A percentile compares a stretch with the other conserved stretches of the same genome.
Conservation (phyloP, 37 sponge, comb jelly and placozoan species). For the Eunapius fragilis region DNA sequence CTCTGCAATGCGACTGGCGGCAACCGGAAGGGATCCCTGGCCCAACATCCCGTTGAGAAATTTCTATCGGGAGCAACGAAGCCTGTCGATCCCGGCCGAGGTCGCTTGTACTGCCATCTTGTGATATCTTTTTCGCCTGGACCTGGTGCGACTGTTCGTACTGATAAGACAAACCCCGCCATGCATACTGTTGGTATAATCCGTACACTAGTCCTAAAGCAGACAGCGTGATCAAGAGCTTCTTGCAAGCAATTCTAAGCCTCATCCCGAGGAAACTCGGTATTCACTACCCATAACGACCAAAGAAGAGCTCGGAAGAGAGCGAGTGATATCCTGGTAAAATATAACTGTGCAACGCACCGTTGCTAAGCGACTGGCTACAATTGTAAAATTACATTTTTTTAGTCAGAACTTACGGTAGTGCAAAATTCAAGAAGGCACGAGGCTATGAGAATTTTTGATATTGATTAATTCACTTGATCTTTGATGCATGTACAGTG, state of each 20-base stretch:
- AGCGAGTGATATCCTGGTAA: neutral
- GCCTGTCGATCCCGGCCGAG: neutral
- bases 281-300: neutral
- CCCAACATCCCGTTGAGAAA: neutral
- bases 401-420: too few relatives aligned
- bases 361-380: too few relatives aligned
- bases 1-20: neutral
- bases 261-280: neutral
- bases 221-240: neutral
- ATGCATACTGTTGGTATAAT: neutral
- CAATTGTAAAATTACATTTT: too few relatives aligned
- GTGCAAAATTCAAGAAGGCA: too few relatives aligned
- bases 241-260: neutral
- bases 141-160: neutral
- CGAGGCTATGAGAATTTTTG: too few relatives aligned
- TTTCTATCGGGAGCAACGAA: neutral
- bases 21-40: neutral
- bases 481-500: too few relatives aligned
- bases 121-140: neutral
- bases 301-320: neutral
- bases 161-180: neutral
- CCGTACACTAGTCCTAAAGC: neutral
- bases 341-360: neutral
- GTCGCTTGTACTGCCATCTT: neutral
- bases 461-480: too few relatives aligned